Conservation (phyloP, 2,888 invertebrate genomes). For the Lasioglossum calceatum region DNA sequence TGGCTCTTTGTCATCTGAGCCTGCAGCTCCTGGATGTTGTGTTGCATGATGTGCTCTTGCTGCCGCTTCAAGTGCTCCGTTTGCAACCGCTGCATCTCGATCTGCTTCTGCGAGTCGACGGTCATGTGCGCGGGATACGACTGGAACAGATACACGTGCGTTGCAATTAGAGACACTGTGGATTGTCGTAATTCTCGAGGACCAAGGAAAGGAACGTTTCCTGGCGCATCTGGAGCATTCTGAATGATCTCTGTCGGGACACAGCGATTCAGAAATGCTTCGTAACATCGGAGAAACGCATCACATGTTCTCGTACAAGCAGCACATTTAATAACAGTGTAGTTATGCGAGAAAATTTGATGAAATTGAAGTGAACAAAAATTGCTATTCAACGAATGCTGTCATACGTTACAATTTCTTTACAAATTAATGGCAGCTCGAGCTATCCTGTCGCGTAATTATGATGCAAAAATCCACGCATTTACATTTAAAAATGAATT, state of each 20-base stretch:
- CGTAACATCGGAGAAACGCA: not conserved
- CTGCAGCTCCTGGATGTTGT: conserved; percentile 87
- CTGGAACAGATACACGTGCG: conserved; percentile 73
- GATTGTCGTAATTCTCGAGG: conserved; percentile 3
- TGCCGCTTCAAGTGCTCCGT: conserved; percentile 88
- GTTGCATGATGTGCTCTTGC: conserved; percentile 87
- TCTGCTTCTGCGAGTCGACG: conserved; percentile 87
- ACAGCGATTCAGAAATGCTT: not conserved
- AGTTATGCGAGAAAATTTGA: not conserved
- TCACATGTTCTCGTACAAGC: not conserved
- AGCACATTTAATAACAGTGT: not conserved
- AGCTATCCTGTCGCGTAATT: not conserved
- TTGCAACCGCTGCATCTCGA: conserved; percentile 90
- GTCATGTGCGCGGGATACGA: conserved; percentile 83
- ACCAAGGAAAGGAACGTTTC: not conserved
- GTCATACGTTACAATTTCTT: not conserved
- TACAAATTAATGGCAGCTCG: not conserved
- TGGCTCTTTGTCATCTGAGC: conserved; percentile 87
- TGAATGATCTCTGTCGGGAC: not conserved
- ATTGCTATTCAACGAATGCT: not conserved
- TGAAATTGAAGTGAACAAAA: no score
- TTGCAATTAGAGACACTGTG: conserved; percentile 59
- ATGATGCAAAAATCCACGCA: not conserved
- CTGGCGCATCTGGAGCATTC: not conserved
- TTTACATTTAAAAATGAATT: not conserved